Conservation (phyloP, 2,888 invertebrate species). For the Lamellibrachia satsuma region DNA sequence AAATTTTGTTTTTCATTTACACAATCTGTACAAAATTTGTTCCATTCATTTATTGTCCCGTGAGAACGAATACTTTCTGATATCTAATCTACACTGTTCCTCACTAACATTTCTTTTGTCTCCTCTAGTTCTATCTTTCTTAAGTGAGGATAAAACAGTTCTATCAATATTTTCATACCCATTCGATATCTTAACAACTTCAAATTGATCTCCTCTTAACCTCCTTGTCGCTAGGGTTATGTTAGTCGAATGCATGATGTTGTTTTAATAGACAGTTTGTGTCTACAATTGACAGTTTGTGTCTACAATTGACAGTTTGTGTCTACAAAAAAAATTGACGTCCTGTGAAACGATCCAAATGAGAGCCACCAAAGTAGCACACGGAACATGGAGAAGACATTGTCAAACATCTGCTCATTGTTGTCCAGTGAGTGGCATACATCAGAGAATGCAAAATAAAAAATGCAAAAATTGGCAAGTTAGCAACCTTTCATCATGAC, state of each 20-base stretch:
- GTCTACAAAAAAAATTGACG: background rate
- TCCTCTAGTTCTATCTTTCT: no score
- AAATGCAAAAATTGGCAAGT: background rate
- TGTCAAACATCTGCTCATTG: background rate
- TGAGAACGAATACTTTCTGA: no score
- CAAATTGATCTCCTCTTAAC: no score
- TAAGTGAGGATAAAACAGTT: no score
- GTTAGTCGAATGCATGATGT: background rate
- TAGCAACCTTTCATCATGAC: background rate
- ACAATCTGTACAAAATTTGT: no score
- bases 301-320: background rate
- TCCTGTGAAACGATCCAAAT: background rate
- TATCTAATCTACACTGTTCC: no score
- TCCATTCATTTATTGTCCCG: no score
- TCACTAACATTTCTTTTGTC: no score
- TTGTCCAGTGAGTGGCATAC: background rate
- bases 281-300: background rate
- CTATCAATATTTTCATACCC: no score
- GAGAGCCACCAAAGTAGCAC: background rate
- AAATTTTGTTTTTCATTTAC: no score
- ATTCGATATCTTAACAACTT: no score
- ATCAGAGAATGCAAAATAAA: background rate
- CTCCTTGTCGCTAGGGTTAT: no score
- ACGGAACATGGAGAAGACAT: background rate
- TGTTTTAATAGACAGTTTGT: background rate